Evolutionary conservation across 53 echinoderm and acorn worm genomes (phyloP).

Genomic region (Arbacia lixula): DNA sequence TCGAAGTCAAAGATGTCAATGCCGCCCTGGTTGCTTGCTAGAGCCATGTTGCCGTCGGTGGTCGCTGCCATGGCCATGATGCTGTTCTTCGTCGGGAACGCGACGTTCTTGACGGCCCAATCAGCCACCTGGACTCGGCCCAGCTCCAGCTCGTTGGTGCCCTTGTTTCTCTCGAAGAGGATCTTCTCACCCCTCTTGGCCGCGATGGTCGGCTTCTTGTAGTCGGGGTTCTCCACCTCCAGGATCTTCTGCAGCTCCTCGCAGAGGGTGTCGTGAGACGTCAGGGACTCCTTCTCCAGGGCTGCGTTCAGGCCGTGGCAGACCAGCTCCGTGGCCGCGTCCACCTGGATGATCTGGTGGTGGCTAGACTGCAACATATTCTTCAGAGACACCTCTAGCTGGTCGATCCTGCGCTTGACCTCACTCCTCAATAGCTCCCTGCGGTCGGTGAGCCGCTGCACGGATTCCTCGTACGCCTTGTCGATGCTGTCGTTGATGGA

Average conservation of each 20-base stretch:
- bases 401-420: constrained; percentile 17
- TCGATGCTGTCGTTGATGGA: constrained; percentile 25
- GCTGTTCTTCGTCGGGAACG: constrained; percentile 33
- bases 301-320: constrained; percentile 4
- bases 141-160: constrained; percentile 23
- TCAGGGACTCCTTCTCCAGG: constrained; percentile 49
- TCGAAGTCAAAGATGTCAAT: constrained; percentile 22
- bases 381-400: constrained; percentile 30
- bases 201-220: constrained; percentile 29
- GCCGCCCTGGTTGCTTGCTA: constrained; percentile 23
- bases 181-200: constrained; percentile 32
- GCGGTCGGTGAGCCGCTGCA: constrained; percentile 25
- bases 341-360: constrained; percentile 31
- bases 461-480: constrained; percentile 21
- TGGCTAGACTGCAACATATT: constrained; percentile 22
- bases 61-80: constrained; percentile 11
- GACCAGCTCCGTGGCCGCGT: constrained; percentile 24
- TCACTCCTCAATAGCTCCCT: constrained; percentile 10
- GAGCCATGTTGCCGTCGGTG: constrained; percentile 32
- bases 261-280: constrained; percentile 41
- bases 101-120: constrained; percentile 22
- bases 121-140: constrained; percentile 43
- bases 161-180: constrained; percentile 32
- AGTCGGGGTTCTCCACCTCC: constrained; percentile 36
- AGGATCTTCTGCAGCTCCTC: constrained; percentile 8